Base-by-base conservation (phyloP, 2,888 invertebrate species). In the Tiliacea citrago region DNA sequence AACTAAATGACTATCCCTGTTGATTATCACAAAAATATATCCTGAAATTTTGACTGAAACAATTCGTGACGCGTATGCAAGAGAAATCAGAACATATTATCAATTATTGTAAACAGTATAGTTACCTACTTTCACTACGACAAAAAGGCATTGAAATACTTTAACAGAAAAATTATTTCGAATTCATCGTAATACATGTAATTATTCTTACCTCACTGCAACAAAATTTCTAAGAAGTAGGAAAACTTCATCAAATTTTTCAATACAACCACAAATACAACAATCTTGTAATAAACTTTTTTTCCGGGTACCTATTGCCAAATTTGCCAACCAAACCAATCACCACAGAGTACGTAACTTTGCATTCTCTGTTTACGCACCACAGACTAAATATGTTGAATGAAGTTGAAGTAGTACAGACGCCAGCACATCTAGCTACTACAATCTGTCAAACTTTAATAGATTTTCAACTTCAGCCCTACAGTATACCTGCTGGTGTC, bases 61-160 rank as follows among this genome's bases (percentile, higher is more conserved):
- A 83, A 88, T 84, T 86, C 78, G 79, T 91, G 92, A 92, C 92
- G 93, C 89, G 93, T 93, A 92, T 91, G 91, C 90, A 92, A 92
- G 93, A 92, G 93, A 94, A 94, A 94, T 93, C 90, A 86, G 85
- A 87, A 83, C 85, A 76, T 82, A 42, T 47, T 70, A 82, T 67
- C 81, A 82, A 86, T 65, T 81, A 83, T 80, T 67, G 68, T 68
- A 79, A 80, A 79, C 81, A 80, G 66, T 65, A 21, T 68, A 61
- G 39, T 80, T 63, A 75, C 58, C 78, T 86, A 87, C 87, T 87
- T 87, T 87, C 87, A 87, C 87, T 86, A 65, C 39, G 21, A 51
- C 55, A 73, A 69, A 78, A 62, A 68, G 13, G 51, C 24, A 35
- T 35, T 49, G 13, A n/a, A 35, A 29, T n/a, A 24, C 13, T 35